Evolutionary conservation across 2,888 invertebrate species (phyloP), one percentile per base, ranked within the genome.

Genomic region (Gymnocheta viridis): DNA sequence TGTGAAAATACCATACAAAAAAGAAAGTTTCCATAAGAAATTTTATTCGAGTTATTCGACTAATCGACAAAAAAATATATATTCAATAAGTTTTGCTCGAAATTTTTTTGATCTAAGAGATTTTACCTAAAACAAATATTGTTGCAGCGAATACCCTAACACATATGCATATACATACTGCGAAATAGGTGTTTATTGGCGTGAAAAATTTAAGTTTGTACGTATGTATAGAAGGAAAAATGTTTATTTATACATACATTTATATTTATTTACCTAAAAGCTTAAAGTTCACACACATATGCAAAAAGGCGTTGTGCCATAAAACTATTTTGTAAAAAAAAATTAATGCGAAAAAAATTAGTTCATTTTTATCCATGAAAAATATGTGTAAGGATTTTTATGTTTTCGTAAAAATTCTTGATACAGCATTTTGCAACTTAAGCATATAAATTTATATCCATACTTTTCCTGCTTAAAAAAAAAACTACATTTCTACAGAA

Each of bases 121-220:
- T n/a, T n/a, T n/a, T n/a, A n/a, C n/a, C n/a, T n/a, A n/a, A n/a
- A n/a, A n/a, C n/a, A n/a, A n/a, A n/a, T n/a, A n/a, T n/a, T n/a
- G n/a, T n/a, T n/a, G n/a, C n/a, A n/a, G n/a, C n/a, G n/a, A n/a
- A n/a, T n/a, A n/a, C 14, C 17, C 14, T 12, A 35, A 12, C 10
- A 29, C 27, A 64, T n/a, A 51, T 7, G 47, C 5, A 14, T 10
- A 38, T 14, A 7, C 27, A 9, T 22, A 3, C 12, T 14, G 22
- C 17, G 19, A 47, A 64, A 81, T 58, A 82, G 58, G 66, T 72
- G 64, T 82, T 82, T 74, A 76, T 81, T 77, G 82, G 62, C 44
- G 38, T 76, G 56, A 27, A 69, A 62, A 69, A 17, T 49, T 19
- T 41, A 38, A 60, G 29, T 54, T 41, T 38, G n/a, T 44, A 19